Base-by-base conservation (phyloP, 2,888 invertebrate genomes). In the Pocota personata region DNA sequence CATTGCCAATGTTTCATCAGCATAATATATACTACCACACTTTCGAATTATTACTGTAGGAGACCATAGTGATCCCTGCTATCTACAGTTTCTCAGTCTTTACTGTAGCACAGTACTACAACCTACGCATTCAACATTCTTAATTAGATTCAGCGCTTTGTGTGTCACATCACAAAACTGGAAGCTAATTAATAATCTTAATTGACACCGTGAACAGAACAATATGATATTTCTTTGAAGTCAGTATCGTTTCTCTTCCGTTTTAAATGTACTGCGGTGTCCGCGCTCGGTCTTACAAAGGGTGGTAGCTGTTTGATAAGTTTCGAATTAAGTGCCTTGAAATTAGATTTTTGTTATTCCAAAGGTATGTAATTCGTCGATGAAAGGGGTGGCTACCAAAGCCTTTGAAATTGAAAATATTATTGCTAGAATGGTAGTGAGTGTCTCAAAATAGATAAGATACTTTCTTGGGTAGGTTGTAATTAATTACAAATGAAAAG, bases 401-500 rank as follows among this genome's bases (percentile, higher is more conserved):
- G 19, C 32, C 10, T 35, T 57, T 57, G 4, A 35, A 35, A 32
- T 32, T 32, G 32, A 14, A 57, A 35, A 32, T 32, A 1, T 4
- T 48, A 43, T 43, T 8, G 7, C 16, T 43, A 21, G n/a, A 27
- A n/a, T 2, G 6, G 24, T 43, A 19, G n/a, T 30, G 14, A 3
- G 16, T 32, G 55, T 55, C 16, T 57, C n/a, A 30, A 57, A 57
- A 57, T 57, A 57, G 57, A 57, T 57, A 57, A 57, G 57, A 19
- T 32, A 43, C 6, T 40, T 62, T 6, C 43, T 8, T 43, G 40
- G 62, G 27, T 43, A 43, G 10, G 14, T 24, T 58, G 37, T 58
- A 62, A 62, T 62, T 62, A 62, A 62, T 62, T 62, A 43, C 62
- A 14, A 43, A 24, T 62, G 24, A 43, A 62, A 43, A 62, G 43